Evolutionary conservation across 2,113 vertebrate genomes (phyloP), one percentile per base, ranked within the genome.

Genomic region (Melierax canorus): DNA sequence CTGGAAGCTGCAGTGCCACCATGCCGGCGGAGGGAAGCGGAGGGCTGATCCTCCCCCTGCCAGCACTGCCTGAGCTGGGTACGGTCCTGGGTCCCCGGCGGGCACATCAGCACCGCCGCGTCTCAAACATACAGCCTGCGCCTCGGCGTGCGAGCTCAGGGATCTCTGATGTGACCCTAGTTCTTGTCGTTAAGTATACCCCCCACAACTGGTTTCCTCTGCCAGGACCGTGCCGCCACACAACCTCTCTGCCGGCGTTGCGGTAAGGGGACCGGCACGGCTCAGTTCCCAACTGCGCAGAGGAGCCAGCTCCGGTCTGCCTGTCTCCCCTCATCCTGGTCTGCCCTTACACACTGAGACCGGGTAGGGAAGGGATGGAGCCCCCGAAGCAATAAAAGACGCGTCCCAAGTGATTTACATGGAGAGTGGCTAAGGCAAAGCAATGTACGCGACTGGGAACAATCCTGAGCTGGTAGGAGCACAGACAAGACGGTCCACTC

Each of bases 161-260:
- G 10, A 16, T 10, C 45, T 30, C 39, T 39, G 58, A 41, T 3
- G 1, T 20, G 27, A 69, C 12, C 23, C 48, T 29, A 4, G 3
- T 12, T 27, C 80, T 53, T 84, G 67, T 62, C 34, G n/a, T 43
- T 11, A 21, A 20, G 23, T 21, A 10, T 9, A 68, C 8, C 6
- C 38, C 4, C 0, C 24, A 41, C 43, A 53, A n/a, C 29, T 43
- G 60, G 12, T n/a, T 77, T 88, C 30, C 19, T 80, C 69, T 32
- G 46, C 36, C 22, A 4, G 7, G 30, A 23, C 26, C 9, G 32
- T 21, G 12, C 69, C 22, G 13, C 55, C 30, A 3, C 43, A 21
- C 45, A 56, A 15, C 6, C 6, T 23, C 36, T 66, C 48, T n/a
- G 55, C 38, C 0, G 0, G 18, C 3, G 0, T 10, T 67, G 51